Evolutionary conservation across 1,140 invertebrate genomes (phyloP).

Genomic region (Tyrophagus putrescentiae): DNA sequence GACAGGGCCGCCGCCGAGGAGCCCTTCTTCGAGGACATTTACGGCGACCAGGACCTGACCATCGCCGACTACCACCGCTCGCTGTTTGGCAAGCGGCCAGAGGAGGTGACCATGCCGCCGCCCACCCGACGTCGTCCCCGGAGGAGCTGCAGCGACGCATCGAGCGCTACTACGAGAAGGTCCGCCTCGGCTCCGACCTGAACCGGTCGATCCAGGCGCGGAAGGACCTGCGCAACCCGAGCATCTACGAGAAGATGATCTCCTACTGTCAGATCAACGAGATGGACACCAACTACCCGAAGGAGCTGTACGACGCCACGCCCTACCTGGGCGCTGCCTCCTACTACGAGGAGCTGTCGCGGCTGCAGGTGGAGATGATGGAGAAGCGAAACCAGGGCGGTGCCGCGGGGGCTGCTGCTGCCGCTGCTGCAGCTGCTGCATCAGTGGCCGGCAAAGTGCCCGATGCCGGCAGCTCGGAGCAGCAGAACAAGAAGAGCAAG

Average conservation of each 20-base stretch:
- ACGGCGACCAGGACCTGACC: not conserved
- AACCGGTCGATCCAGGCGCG: slow-evolving; percentile 72
- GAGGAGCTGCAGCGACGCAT: slow-evolving; percentile 50
- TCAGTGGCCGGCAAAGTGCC: no score
- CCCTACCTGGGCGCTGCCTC: slow-evolving; percentile 75
- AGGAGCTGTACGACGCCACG: slow-evolving; percentile 73
- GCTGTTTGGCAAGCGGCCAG: slow-evolving; percentile 19
- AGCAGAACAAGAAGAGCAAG: slow-evolving; percentile 65
- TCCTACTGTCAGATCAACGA: slow-evolving; percentile 86
- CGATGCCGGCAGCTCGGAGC: no score
- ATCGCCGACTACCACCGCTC: slow-evolving; percentile 24
- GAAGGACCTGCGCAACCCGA: slow-evolving; percentile 83
- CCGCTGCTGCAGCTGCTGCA: no score
- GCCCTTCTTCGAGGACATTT: slow-evolving; percentile 9
- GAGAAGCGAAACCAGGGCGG: slow-evolving; percentile 64
- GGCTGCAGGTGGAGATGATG: slow-evolving; percentile 79
- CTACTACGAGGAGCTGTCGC: slow-evolving; percentile 77
- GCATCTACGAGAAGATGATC: slow-evolving; percentile 91
- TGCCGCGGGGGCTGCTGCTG: slow-evolving; percentile 19
- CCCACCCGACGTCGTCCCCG: slow-evolving; percentile 23
- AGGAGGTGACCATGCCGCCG: slow-evolving; percentile 26
- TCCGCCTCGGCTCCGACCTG: slow-evolving; percentile 59
- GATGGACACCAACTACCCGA: slow-evolving; percentile 81
- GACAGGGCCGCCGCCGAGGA: not conserved
- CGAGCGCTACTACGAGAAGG: slow-evolving; percentile 50